Evolutionary conservation across 2,113 vertebrate species (phyloP).

Genomic region (Eptesicus fuscus): DNA sequence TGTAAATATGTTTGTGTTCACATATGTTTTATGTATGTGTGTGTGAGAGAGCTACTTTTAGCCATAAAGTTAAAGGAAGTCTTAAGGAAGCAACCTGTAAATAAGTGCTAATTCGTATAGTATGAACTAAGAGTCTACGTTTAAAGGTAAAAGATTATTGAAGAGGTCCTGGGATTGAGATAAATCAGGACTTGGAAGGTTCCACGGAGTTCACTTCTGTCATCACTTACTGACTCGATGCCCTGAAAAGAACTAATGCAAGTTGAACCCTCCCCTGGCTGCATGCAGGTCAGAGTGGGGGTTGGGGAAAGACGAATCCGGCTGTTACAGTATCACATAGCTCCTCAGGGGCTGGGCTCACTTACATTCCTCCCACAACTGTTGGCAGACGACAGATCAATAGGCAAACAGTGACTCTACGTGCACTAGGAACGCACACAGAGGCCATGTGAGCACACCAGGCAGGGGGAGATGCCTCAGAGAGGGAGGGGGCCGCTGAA

Average conservation of each 20-base stretch:
- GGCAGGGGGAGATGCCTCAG: not conserved
- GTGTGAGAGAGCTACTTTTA: not conserved
- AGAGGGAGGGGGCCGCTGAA: not conserved
- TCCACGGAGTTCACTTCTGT: not conserved
- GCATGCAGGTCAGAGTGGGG: not conserved
- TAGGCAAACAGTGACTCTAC: not conserved
- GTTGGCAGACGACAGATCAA: not conserved
- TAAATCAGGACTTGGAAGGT: not conserved
- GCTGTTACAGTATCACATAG: not conserved
- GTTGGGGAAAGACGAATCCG: not conserved
- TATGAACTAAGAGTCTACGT: not conserved
- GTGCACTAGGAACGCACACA: not conserved
- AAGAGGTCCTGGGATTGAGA: not conserved
- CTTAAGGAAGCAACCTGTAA: not conserved
- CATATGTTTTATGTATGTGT: not conserved
- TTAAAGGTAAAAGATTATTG: not conserved
- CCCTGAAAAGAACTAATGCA: not conserved
- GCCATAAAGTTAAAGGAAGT: not conserved
- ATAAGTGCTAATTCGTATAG: not conserved
- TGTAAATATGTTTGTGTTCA: conserved; percentile 3
- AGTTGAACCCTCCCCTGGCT: not conserved
- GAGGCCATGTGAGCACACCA: not conserved
- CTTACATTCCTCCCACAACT: not conserved
- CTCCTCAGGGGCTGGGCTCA: not conserved
- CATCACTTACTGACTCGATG: not conserved